These are phyloP conservation scores for Linepithema humile DNA, from an alignment of 1,140 invertebrate genomes.

Conservation along the genomic window DNA sequence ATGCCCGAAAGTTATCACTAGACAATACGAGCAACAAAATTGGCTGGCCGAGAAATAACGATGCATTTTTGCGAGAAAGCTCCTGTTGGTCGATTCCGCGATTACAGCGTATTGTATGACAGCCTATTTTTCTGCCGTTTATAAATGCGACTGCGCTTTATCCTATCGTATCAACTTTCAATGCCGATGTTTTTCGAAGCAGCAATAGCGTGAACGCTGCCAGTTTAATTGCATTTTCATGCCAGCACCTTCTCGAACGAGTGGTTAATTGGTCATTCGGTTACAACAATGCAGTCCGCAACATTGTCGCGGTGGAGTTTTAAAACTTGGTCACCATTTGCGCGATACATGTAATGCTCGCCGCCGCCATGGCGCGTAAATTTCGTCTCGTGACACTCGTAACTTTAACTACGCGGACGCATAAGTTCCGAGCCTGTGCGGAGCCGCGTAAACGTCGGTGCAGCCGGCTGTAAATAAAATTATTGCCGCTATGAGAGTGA, in stretches of 20 bases:
- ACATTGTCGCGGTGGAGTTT: conserved; percentile 8
- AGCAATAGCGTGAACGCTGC: neutral
- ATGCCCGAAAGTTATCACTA: conserved; percentile 29
- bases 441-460: conserved; percentile 45
- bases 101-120: conserved; percentile 32
- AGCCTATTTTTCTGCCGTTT: conserved; percentile 43
- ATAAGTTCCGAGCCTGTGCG: conserved; percentile 33
- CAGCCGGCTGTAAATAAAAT: conserved; percentile 66
- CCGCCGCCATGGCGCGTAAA: conserved; percentile 17
- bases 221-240: conserved; percentile 24
- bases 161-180: conserved; percentile 20
- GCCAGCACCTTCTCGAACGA: neutral
- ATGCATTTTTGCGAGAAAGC: conserved; percentile 29
- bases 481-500: conserved; percentile 54
- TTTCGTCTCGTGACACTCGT: conserved; percentile 52
- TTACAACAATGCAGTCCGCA: neutral
- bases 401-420: conserved; percentile 44
- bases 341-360: conserved; percentile 43
- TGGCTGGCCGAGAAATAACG: conserved; percentile 28
- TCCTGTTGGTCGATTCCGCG: neutral
- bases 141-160: conserved; percentile 32
- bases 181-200: conserved; percentile 6
- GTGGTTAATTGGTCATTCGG: conserved; percentile 45
- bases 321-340: conserved; percentile 37
- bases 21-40: conserved; percentile 27